Conservation (phyloP, 2,888 invertebrate species). For the Agrotis ipsilon region DNA sequence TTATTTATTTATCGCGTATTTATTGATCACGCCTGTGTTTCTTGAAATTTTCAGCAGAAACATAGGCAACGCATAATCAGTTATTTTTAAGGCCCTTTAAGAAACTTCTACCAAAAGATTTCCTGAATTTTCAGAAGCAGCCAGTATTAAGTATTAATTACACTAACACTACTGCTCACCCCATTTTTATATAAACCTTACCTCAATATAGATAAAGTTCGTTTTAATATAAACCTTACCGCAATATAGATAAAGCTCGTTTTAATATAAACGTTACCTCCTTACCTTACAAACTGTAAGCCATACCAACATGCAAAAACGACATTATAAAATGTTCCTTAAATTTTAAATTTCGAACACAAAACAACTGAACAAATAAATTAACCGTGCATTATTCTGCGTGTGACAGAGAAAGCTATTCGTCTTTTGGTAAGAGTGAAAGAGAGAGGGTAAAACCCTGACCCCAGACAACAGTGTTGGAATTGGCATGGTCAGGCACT, state of each 20-base stretch:
- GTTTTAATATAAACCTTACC: not conserved
- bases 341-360: constrained; percentile 23
- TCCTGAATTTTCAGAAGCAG: no score
- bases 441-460: constrained; percentile 77
- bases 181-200: not conserved
- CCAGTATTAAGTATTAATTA: no score
- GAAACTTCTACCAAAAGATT: no score
- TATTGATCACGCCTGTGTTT: no score
- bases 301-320: constrained; percentile 38
- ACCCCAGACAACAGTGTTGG: constrained; percentile 81
- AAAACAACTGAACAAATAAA: constrained; percentile 61
- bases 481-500: constrained; percentile 81
- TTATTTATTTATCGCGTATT: no score
- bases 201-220: no score
- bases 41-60: no score
- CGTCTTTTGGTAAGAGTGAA: constrained; percentile 35
- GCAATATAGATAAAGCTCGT: no score
- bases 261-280: constrained; percentile 2
- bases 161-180: not conserved
- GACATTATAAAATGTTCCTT: constrained; percentile 27
- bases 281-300: constrained; percentile 17
- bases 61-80: no score
- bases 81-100: no score
- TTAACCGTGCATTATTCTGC: constrained; percentile 41
- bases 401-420: constrained; percentile 55